Conservation (phyloP, 2,797 vertebrate species). For the Merluccius polli region DNA sequence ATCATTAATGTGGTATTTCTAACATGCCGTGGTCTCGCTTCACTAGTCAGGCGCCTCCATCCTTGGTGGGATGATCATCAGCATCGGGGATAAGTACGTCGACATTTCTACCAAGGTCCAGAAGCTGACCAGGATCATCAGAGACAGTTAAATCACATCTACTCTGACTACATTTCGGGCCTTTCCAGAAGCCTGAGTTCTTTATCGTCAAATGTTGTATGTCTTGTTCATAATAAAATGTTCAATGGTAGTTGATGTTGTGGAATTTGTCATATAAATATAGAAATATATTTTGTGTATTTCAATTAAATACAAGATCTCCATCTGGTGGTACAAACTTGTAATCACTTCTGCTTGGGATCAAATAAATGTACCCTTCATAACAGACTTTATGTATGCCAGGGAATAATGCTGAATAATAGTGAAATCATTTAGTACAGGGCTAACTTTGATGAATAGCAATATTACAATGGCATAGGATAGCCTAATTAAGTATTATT, state of each 20-base stretch:
- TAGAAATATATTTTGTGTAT: too few species aligned
- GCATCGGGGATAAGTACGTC: constrained; percentile 85
- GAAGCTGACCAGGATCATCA: constrained; percentile 87
- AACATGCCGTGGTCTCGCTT: constrained; percentile 7
- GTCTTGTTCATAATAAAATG: too few species aligned
- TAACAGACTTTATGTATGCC: not conserved
- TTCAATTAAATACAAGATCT: constrained; percentile 24
- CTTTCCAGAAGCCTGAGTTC: not conserved
- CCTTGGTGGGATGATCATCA: constrained; percentile 95
- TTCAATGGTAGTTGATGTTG: too few species aligned
- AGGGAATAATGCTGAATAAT: not conserved
- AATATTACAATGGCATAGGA: not conserved
- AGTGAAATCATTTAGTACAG: not conserved
- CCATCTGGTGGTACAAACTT: constrained; percentile 41
- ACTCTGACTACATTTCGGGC: not conserved
- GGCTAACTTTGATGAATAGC: not conserved
- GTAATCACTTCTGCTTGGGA: not conserved
- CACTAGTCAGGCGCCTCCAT: constrained; percentile 81
- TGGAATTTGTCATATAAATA: too few species aligned
- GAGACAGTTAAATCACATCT: constrained; percentile 61
- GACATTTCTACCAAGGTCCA: constrained; percentile 91
- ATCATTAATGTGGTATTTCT: too few species aligned
- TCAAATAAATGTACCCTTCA: not conserved
- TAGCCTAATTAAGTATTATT: not conserved
- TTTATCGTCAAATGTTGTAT: too few species aligned